These are phyloP conservation scores for Octonoba sinensis DNA, from an alignment of 2,888 invertebrate genomes.

Conservation along the genomic window DNA sequence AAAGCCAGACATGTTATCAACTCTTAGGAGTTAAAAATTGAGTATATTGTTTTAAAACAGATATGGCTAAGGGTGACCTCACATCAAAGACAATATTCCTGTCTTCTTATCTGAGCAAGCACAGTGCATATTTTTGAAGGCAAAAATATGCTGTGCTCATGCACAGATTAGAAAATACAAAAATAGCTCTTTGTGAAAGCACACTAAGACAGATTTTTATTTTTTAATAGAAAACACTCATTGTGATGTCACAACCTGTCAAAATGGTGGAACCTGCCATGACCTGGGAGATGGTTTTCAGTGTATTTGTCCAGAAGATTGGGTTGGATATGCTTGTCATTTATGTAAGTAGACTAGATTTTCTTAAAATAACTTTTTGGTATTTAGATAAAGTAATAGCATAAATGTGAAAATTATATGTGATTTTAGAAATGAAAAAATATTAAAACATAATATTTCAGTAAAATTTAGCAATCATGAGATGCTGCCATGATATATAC, in stretches of 20 bases:
- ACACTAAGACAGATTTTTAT: constrained; percentile 11
- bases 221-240: constrained; percentile 75
- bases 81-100: too few relatives aligned
- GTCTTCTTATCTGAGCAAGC: too few relatives aligned
- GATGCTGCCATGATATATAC: too few relatives aligned
- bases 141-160: too few relatives aligned
- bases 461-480: background rate
- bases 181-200: too few relatives aligned
- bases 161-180: too few relatives aligned
- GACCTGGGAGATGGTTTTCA: constrained; percentile 91
- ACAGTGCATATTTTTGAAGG: too few relatives aligned
- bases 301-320: constrained; percentile 89
- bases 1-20: too few relatives aligned
- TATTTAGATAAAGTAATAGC: background rate
- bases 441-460: background rate
- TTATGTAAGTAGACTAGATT: constrained; percentile 70
- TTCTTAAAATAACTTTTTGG: background rate
- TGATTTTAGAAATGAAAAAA: too few relatives aligned
- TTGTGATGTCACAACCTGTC: constrained; percentile 89
- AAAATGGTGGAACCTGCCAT: constrained; percentile 87
- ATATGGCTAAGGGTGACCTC: too few relatives aligned
- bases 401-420: background rate
- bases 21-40: too few relatives aligned
- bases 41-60: too few relatives aligned
- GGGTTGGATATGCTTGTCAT: constrained; percentile 82